Evolutionary conservation across 2,888 invertebrate genomes (phyloP).

Genomic region (Frankliniella intonsa): DNA sequence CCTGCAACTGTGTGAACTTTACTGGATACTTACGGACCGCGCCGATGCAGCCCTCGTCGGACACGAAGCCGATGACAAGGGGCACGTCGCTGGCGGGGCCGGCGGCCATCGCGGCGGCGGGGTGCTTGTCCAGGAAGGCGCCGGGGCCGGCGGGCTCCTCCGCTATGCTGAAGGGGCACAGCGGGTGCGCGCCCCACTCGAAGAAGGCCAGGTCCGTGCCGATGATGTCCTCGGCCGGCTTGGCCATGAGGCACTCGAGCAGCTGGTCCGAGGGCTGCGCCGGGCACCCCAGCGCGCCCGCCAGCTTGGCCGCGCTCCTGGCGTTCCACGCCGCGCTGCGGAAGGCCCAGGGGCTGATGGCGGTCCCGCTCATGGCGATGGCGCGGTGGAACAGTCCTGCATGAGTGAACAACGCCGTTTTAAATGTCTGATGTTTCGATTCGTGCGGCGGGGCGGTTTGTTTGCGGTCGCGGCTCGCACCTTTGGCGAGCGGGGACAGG

Average conservation of each 20-base stretch:
- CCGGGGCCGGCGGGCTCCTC: neutral
- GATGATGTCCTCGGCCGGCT: neutral
- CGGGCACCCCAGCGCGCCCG: neutral
- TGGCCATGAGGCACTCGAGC: neutral
- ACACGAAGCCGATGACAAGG: neutral
- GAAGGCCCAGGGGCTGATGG: neutral
- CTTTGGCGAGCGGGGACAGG: neutral
- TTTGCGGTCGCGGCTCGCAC: too few species aligned
- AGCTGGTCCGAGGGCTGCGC: neutral
- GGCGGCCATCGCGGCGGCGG: neutral
- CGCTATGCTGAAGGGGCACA: neutral
- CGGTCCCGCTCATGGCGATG: neutral
- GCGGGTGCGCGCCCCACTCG: neutral
- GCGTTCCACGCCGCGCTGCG: too few species aligned
- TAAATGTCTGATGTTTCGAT: too few species aligned
- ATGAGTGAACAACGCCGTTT: too few species aligned
- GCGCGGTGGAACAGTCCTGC: slow-evolving; percentile 13
- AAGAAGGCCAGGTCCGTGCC: neutral
- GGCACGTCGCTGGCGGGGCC: neutral
- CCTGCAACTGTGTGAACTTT: neutral
- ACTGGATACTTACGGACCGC: neutral
- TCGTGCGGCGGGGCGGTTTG: too few species aligned
- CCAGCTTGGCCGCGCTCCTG: neutral
- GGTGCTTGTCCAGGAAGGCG: slow-evolving; percentile 6
- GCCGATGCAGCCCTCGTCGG: slow-evolving; percentile 3